phyloP scores from a whole-genome alignment of 2,888 invertebrate species.

The Drosophila paucipuncta region DNA sequence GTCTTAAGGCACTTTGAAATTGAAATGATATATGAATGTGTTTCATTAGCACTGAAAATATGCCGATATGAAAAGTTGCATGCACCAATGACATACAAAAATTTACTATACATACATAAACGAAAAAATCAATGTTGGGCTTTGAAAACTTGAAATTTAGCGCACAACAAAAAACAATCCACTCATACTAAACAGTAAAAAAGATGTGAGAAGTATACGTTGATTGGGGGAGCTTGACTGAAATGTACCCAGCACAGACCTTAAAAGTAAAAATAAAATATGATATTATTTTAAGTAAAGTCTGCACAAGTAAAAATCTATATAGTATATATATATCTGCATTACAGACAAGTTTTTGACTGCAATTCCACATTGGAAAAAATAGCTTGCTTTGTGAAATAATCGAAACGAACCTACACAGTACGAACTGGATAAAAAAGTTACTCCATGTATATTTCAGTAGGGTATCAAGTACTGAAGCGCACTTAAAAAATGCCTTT shows the following conservation, averaged over 20 bases:
- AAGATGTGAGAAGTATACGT: background rate
- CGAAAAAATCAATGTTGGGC: slow-evolving; percentile 28
- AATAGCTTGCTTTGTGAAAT: background rate
- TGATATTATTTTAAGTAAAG: background rate
- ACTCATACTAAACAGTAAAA: slow-evolving; percentile 7
- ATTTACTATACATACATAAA: background rate
- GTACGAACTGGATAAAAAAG: background rate
- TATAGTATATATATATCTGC: background rate
- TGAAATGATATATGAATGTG: slow-evolving; percentile 5
- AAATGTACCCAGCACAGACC: slow-evolving; percentile 9
- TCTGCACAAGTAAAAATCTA: background rate
- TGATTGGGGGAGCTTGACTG: background rate
- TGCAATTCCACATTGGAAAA: background rate
- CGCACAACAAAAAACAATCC: slow-evolving; percentile 12
- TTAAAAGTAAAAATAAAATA: background rate
- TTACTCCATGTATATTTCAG: background rate
- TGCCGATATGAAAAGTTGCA: slow-evolving; percentile 25
- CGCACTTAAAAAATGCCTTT: slow-evolving; percentile 76
- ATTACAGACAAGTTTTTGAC: background rate
- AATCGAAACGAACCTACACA: background rate
- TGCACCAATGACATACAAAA: slow-evolving; percentile 10
- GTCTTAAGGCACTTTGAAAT: background rate
- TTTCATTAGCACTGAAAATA: slow-evolving; percentile 17
- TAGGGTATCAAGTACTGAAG: slow-evolving; percentile 47
- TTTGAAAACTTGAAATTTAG: slow-evolving; percentile 36